Evolutionary conservation across 2,113 vertebrate species (phyloP), one percentile per base, ranked within the genome.

Genomic region (Nerophis lumbriciformis): DNA sequence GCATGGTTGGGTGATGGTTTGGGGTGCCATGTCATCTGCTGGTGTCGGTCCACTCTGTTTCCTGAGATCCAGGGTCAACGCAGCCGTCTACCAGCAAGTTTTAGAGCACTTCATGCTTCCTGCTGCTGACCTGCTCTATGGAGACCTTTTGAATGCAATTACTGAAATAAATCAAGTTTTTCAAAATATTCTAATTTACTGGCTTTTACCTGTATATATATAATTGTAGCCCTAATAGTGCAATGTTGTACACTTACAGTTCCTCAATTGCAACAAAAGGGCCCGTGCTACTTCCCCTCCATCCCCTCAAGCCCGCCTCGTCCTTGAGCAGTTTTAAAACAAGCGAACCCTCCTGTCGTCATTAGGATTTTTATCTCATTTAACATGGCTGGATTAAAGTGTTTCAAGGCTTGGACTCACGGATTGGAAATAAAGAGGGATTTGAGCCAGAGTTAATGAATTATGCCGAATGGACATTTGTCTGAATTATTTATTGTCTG

Each of bases 401-500:
- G 72, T 78, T 84, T 85, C 83, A 84, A 83, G 81, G 80, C 78
- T 79, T 79, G 56, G 42, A 45, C 42, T 45, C 60, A 71, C 66
- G 82, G 76, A 85, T 82, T 85, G 72, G 56, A 79, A 85, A 84
- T 79, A 85, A 82, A 77, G 63, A 65, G 65, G 75, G 82, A 82
- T 88, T 83, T 83, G 72, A 77, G 72, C 28, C 16, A 66, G 68
- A 74, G 79, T 82, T 77, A 84, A 83, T 80, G 77, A 87, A 87
- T 84, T 84, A 84, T 56, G 66, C 72, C 64, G 59, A 82, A 54
- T 83, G 83, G 84, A 85, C 88, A 84, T 65, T 79, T 65, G 73
- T 82, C 71, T 90, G 82, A 91, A 90, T 90, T 73, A 90, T 90
- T 90, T 61, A 91, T 83, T 75, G 75, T 85, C 66, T 81, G 76